Evolutionary conservation across 2,113 vertebrate genomes (phyloP), one percentile per base, ranked within the genome.

Genomic region (Corythornis cristatus): DNA sequence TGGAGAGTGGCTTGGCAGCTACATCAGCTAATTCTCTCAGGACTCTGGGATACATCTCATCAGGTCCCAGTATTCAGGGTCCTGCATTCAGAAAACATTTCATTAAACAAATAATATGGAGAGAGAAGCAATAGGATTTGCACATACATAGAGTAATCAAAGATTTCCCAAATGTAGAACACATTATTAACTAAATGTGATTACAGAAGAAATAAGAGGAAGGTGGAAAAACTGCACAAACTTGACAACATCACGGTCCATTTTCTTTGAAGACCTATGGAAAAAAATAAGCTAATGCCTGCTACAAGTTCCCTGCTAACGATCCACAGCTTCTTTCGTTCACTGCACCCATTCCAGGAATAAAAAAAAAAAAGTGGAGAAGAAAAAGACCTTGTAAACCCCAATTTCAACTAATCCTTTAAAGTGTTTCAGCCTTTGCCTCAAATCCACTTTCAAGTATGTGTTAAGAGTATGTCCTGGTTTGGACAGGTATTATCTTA

Each of bases 181-280:
- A 35, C 2, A n/a, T 4, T 43, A 58, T 33, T 57, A 12, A 51
- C 29, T 23, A 60, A 72, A 42, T n/a, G 18, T 15, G 45, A 60
- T 35, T 83, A 17, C 5, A 48, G 29, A 86, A 90, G 35, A 84
- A 92, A 65, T 12, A 75, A 33, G 20, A 48, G 28, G 10, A 56
- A 71, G 29, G 4, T 22, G 8, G 40, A 25, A 83, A 67, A 71
- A 14, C 18, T 16, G 62, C 51, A 56, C 20, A 56, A 15, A 13
- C 21, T 42, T 58, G 56, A 31, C 37, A 79, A 33, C 6, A 48
- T 46, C 45, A 53, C 0, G 0, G 48, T 56, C 18, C 20, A 53
- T 33, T 11, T 77, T 75, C 40, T 86, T 72, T 73, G 54, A 93
- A 87, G 21, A n/a, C 5, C 13, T 5, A 7, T 15, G 8, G 21